Evolutionary conservation across 23 tunicate species (phyloP), one percentile per base, ranked within the genome.

Genomic region (Clavelina lepadiformis): DNA sequence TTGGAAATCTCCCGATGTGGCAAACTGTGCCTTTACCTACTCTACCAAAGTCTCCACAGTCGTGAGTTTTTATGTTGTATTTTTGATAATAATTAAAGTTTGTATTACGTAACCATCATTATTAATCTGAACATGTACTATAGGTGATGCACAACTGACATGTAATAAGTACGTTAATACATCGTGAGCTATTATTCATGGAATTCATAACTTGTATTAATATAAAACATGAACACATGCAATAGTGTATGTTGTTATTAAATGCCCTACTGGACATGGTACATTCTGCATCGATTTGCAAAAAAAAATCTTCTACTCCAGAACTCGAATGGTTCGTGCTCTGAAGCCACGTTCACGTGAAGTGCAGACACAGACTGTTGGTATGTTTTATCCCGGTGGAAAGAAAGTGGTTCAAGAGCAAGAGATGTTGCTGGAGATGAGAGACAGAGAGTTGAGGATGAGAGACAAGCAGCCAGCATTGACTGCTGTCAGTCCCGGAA

Each of bases 311-410:
- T 53, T 53, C 7, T 25, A 13, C 34, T 68, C 28, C 65, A 89
- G 97, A 51, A 74, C 89, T 15, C 56, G 82, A 21, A 59, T 89
- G 35, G 62, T 89, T 38, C 97, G 91, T 6, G 83, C 85, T 32
- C 77, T 80, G 19, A 72, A 69, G 37, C 79, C 77, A 27, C 72
- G 53, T 5, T 31, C 1, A 23, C 58, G 73, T 8, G 86, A 82
- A 15, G 81, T 67, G 21, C 38, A 72, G 30, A 78, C 88, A 18
- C 98, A 91, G 46, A 91, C 98, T 0, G 98, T 91, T 44, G 98
- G 98, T 0, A 35, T 91, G 36, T 91, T 91, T 53, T 91, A 82
- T 62, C 98, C 98, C 1, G 98, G 98, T 0, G 98, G 87, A 20
- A 82, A 91, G 76, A 89, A 89, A 56, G 56, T 89, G 24, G 32